Percentiles rank a stretch among this genome's conserved stretches.
Evolutionary conservation across 2,113 vertebrate genomes (phyloP).

Genomic region (Lonchura striata): DNA sequence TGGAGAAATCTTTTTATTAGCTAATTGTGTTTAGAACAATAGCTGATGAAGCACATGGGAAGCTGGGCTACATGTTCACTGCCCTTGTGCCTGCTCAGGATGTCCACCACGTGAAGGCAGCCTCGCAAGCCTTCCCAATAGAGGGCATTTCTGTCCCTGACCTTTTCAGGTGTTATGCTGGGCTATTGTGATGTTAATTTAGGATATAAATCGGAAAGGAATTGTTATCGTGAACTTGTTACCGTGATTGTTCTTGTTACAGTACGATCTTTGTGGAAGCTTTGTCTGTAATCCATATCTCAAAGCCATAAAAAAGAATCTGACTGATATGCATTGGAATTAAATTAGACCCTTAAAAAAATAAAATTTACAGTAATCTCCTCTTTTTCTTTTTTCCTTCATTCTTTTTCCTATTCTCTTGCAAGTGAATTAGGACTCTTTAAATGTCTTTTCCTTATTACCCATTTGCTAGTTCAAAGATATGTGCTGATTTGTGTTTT

Average conservation of each 20-base stretch:
- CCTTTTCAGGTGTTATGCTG: not conserved
- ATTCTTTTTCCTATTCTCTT: not conserved
- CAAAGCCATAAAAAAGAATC: not conserved
- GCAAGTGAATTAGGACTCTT: not conserved
- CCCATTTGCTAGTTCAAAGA: not conserved
- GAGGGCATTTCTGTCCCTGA: not conserved
- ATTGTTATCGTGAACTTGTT: not conserved
- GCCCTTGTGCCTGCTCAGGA: constrained; percentile 20
- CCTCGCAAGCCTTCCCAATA: not conserved
- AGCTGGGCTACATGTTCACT: constrained; percentile 37
- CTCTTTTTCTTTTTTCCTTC: not conserved
- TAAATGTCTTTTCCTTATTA: not conserved
- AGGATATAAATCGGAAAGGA: not conserved
- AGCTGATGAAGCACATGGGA: constrained; percentile 54
- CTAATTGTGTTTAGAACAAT: constrained; percentile 72
- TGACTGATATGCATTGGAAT: not conserved
- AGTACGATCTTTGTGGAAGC: not conserved
- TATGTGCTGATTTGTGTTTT: not conserved
- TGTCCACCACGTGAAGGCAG: not conserved
- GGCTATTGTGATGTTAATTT: constrained; percentile 30
- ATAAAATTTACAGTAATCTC: not conserved
- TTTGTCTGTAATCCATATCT: not conserved
- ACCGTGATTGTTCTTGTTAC: too few relatives aligned
- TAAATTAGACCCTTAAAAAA: not conserved
- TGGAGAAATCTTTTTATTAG: constrained; percentile 44